These are phyloP conservation scores for Chelonia mydas DNA, from an alignment of 2,797 vertebrate genomes.

Conservation along the genomic window DNA sequence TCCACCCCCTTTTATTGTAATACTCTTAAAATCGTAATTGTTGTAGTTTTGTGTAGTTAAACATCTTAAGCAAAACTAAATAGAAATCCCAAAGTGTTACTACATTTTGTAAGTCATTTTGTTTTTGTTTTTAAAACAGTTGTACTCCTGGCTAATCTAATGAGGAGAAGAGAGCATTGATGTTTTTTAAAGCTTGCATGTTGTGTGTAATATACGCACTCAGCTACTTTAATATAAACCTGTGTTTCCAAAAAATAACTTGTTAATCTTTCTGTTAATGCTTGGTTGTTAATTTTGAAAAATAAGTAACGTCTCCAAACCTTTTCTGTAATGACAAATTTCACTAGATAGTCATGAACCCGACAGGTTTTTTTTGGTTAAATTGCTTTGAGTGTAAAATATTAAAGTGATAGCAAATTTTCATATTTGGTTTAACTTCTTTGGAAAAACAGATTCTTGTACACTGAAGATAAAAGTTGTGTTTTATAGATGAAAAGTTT, in stretches of 20 bases:
- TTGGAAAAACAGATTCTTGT: conserved; percentile 61
- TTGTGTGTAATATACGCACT: conserved; percentile 71
- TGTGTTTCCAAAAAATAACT: conserved; percentile 70
- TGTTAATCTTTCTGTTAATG: conserved; percentile 70
- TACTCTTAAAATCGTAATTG: conserved; percentile 78
- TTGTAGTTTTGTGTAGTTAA: conserved; percentile 81
- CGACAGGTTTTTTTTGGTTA: conserved; percentile 9
- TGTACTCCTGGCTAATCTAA: conserved; percentile 73
- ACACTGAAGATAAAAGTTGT: conserved; percentile 56
- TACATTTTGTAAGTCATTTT: conserved; percentile 74
- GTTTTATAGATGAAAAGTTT: conserved; percentile 70
- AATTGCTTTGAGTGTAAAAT: conserved; percentile 68
- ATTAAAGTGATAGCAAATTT: conserved; percentile 68
- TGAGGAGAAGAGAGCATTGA: conserved; percentile 46
- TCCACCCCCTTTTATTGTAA: conserved; percentile 74
- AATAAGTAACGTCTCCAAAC: conserved; percentile 68
- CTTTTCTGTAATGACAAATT: conserved; percentile 73
- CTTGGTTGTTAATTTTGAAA: conserved; percentile 71
- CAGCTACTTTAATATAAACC: conserved; percentile 70
- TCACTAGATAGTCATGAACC: conserved; percentile 65
- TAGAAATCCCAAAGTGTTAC: conserved; percentile 71
- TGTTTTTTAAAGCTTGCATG: conserved; percentile 79
- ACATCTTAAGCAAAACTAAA: conserved; percentile 72
- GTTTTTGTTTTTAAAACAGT: conserved; percentile 71
- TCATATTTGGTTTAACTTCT: conserved; percentile 38